Base-by-base conservation (phyloP, 2,888 invertebrate genomes). In the Abscondita cerata region DNA sequence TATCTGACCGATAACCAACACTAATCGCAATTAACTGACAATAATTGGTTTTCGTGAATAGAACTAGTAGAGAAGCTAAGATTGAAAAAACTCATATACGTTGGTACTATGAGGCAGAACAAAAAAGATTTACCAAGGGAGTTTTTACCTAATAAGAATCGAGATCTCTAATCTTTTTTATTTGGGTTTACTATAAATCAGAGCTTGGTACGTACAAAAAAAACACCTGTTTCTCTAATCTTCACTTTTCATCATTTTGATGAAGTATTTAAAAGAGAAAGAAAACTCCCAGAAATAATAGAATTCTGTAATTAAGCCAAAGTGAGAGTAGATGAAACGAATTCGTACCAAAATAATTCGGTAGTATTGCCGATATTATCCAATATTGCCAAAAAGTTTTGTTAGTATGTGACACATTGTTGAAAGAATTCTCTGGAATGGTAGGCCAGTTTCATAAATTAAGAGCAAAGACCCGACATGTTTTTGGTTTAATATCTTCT, bases 211-310 rank as follows among this genome's bases (percentile, higher is more conserved):
- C 36, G 5, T 6, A 9, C 3, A 36, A 36, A 2, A 36, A 36
- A 36, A 6, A 36, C 5, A 36, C 11, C 11, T 36, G 36, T 36
- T 36, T 36, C 36, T 36, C 36, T 36, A n/a, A 36, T 36, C 3
- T 36, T 11, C 11, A 36, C 36, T 9, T 36, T 36, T 36, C 36
- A 36, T 36, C 12, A 36, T 36, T 4, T 6, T 36, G 36, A 36
- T 36, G 11, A 36, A 36, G 36, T 36, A 36, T 36, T 36, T 6
- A 9, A 36, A 36, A 11, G 36, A 36, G 36, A 36, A 36, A 36
- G 36, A 36, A 36, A 36, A 36, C 25, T 25, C 25, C 36, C 36
- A 36, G 36, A 36, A 36, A 36, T 36, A 36, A 36, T 36, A 36
- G 3, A 36, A 6, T 36, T 36, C 11, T 36, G 11, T 25, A 25